Percentiles rank a stretch among this genome's conserved stretches.
phyloP scores from a whole-genome alignment of 2,113 vertebrate genomes.

The Arvicanthis niloticus region DNA sequence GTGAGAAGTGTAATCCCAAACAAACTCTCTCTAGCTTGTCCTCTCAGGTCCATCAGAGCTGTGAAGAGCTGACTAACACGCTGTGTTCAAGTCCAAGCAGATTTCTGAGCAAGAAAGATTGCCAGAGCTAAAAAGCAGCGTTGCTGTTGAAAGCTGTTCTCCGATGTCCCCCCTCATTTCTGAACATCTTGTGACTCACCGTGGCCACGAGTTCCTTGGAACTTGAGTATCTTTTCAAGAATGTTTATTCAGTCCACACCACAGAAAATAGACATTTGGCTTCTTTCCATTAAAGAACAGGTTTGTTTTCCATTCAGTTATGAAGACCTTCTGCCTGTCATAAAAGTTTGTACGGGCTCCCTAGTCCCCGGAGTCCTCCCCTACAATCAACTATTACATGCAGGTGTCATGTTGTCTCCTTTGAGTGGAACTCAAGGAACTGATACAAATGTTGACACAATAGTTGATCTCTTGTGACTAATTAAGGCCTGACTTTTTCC shows the following conservation, averaged over 20 bases:
- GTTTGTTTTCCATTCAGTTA: not conserved
- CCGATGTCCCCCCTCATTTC: not conserved
- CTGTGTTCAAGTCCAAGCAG: not conserved
- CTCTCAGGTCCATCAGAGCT: not conserved
- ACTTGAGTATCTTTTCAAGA: not conserved
- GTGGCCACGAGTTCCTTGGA: not conserved
- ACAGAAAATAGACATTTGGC: not conserved
- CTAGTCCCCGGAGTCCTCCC: no score
- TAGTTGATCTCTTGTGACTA: not conserved
- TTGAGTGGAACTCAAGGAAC: not conserved
- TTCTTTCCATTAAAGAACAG: not conserved
- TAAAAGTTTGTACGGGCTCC: not conserved
- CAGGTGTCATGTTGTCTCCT: not conserved
- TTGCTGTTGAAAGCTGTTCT: not conserved
- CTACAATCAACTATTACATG: not conserved
- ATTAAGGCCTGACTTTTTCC: not conserved
- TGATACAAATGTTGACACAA: not conserved
- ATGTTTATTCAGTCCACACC: not conserved
- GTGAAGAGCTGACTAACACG: not conserved
- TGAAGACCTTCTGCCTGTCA: no score
- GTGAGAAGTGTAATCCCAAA: not conserved
- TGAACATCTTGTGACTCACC: not conserved
- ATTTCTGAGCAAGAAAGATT: not conserved
- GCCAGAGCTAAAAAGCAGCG: not conserved
- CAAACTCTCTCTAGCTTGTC: not conserved